Conservation (phyloP, 2,113 vertebrate species). For the Phainopepla nitens region DNA sequence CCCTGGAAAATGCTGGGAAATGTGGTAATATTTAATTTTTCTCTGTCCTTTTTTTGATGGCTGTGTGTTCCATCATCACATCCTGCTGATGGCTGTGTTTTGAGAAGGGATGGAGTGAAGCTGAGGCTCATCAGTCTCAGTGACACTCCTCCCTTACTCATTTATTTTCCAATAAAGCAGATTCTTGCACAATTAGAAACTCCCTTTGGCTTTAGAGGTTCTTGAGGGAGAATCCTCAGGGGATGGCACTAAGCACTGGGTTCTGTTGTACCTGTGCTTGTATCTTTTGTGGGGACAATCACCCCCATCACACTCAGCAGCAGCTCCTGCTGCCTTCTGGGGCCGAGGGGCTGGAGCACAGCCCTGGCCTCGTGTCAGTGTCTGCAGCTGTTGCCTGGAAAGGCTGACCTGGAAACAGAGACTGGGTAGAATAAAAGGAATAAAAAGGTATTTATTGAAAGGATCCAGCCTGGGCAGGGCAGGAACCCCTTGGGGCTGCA, state of each 20-base stretch:
- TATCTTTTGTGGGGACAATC: not conserved
- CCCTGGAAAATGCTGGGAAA: not conserved
- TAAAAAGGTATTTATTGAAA: no score
- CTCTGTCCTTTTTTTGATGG: not conserved
- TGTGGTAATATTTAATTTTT: not conserved
- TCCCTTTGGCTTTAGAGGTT: not conserved
- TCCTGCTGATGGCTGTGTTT: not conserved
- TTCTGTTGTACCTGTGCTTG: not conserved
- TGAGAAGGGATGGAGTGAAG: not conserved
- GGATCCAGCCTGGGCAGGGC: no score
- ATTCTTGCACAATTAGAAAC: not conserved
- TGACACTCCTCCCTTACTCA: not conserved
- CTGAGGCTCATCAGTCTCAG: not conserved
- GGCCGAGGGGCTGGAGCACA: not conserved
- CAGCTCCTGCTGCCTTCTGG: no score
- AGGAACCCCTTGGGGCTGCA: no score
- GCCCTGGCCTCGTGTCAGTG: accelerated
- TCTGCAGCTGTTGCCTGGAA: not conserved
- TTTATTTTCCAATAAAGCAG: not conserved
- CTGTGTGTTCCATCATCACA: not conserved
- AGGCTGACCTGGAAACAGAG: no score
- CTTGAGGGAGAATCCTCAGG: no score
- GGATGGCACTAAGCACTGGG: not conserved
- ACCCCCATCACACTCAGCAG: not conserved
- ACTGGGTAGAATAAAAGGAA: no score